Conservation (phyloP, 2,888 invertebrate species). For the Drosophila dives region DNA sequence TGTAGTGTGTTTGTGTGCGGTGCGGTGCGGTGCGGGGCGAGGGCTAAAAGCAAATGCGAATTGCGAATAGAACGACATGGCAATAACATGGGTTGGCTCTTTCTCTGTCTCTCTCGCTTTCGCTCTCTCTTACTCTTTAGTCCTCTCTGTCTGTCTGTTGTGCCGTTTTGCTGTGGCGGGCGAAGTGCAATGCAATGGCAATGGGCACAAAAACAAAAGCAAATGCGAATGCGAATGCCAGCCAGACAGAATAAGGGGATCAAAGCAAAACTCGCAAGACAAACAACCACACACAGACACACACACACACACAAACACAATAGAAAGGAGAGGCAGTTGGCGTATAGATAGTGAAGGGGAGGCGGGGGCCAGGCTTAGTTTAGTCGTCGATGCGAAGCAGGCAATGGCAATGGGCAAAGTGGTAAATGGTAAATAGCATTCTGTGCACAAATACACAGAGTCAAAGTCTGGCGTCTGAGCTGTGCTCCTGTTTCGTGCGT, state of each 20-base stretch:
- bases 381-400: constrained; percentile 48
- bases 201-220: constrained; percentile 73
- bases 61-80: constrained; percentile 36
- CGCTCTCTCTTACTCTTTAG: background rate
- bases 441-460: constrained; percentile 6
- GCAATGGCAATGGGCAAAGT: constrained; percentile 30
- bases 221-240: constrained; percentile 46
- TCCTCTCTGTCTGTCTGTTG: constrained; percentile 7
- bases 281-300: constrained; percentile 36
- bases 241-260: constrained; percentile 77
- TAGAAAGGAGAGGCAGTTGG: constrained; percentile 42
- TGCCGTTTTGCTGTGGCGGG: constrained; percentile 60
- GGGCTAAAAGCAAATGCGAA: constrained; percentile 4
- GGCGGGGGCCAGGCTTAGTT: constrained; percentile 14
- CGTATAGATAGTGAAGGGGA: constrained; percentile 6
- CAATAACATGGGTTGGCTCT: constrained; percentile 37
- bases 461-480: constrained; percentile 54
- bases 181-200: constrained; percentile 75
- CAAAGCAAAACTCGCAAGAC: constrained; percentile 73
- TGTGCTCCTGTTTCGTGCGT: constrained; percentile 69
- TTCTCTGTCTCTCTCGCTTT: background rate
- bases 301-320: background rate
- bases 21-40: background rate
- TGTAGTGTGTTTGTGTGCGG: background rate
- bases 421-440: constrained; percentile 54